phyloP scores from a whole-genome alignment of 2,113 vertebrate genomes.

The Rostratula benghalensis region DNA sequence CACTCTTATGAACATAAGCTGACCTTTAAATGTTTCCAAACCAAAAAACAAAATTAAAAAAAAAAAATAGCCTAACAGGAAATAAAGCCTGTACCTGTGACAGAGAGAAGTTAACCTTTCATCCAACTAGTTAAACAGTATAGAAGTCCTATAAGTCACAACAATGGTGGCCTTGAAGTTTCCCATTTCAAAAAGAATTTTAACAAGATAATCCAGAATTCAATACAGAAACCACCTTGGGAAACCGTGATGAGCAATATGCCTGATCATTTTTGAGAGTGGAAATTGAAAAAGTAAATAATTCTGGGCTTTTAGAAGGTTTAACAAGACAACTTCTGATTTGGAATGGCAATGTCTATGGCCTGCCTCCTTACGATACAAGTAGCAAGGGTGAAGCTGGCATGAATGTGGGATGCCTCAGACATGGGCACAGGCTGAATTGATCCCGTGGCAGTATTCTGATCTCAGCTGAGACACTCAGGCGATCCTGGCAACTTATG shows the following conservation, averaged over 20 bases:
- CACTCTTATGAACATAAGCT: not conserved
- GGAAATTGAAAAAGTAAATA: not conserved
- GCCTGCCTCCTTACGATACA: not conserved
- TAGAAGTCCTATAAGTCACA: not conserved
- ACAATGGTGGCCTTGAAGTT: not conserved
- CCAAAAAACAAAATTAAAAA: no score
- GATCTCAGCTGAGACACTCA: not conserved
- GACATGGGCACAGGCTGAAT: fast-evolving
- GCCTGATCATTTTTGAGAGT: not conserved
- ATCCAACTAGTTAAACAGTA: not conserved
- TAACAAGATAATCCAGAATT: not conserved
- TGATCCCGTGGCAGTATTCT: not conserved
- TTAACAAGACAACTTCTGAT: not conserved
- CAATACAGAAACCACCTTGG: not conserved
- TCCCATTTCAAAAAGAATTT: not conserved
- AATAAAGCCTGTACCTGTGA: not conserved
- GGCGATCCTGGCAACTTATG: not conserved
- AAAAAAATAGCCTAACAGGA: not conserved
- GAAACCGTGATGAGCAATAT: not conserved
- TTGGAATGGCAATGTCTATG: not conserved
- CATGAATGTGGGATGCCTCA: not conserved
- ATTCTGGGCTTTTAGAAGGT: not conserved
- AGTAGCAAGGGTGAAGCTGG: not conserved
- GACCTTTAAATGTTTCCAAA: not conserved
- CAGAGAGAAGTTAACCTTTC: conserved; percentile 7